Evolutionary conservation across 2,888 invertebrate species (phyloP), one percentile per base, ranked within the genome.

Genomic region (Rhorus exstirpatorius): DNA sequence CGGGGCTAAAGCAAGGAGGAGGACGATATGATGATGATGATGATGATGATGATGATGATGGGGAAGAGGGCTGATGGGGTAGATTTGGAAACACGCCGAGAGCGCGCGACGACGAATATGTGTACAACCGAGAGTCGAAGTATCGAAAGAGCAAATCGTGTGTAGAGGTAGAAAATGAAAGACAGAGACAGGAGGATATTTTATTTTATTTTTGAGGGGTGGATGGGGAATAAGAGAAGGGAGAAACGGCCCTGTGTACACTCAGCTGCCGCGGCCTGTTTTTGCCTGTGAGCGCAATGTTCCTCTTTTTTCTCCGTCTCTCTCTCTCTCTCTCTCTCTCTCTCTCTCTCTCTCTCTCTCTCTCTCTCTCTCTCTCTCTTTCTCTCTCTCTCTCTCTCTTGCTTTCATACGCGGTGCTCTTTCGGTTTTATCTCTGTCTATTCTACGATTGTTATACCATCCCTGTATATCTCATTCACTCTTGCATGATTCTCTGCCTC

Each of bases 251-350:
- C 88, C 87, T 92, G 86, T 92, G 92, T 92, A 92, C 92, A 92
- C 92, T 91, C 92, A 92, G 92, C 92, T 92, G 92, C 85, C 82
- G 65, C 89, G 87, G 89, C 87, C 89, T 88, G 90, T 91, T 91
- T 92, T 90, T 89, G 88, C 89, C 78, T 79, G 51, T 55, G 46
- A 76, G 46, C 44, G 35, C 65, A 19, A 46, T 46, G 65, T 79
- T 41, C 61, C 84, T 75, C 26, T 65, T 61, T n/a, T n/a, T n/a
- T n/a, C n/a, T n/a, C 53, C 51, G 58, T 75, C 58, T 58, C 26
- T 72, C 51, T 71, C 17, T 70, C 68, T 46, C 35, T 3, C 49
- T 76, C 65, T 58, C 35, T n/a, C n/a, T n/a, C n/a, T n/a, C n/a
- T n/a, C n/a, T n/a, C n/a, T n/a, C n/a, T n/a, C n/a, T n/a, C n/a